phyloP scores from a whole-genome alignment of 1,140 invertebrate genomes.

The Drosophila lacertosa region DNA sequence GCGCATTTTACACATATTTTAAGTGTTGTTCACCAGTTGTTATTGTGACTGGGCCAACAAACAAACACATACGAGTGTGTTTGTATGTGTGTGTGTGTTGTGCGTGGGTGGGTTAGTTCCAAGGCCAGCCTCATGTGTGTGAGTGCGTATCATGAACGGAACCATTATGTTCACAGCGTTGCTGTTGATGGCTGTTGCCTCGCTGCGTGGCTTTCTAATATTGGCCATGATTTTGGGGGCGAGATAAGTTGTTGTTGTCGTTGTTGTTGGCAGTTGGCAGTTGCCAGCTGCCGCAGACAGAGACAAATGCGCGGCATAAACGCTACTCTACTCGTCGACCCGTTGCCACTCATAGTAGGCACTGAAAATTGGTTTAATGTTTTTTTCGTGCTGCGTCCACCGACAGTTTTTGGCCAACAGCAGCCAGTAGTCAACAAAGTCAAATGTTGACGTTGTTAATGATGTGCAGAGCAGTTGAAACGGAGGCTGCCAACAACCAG shows the following conservation, averaged over 20 bases:
- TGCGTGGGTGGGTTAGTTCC: neutral
- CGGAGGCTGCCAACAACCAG: slow-evolving; percentile 14
- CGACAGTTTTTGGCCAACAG: slow-evolving; percentile 59
- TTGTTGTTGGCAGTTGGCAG: slow-evolving; percentile 16
- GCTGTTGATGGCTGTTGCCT: slow-evolving; percentile 31
- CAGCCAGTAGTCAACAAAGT: slow-evolving; percentile 74
- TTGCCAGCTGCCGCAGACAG: slow-evolving; percentile 67
- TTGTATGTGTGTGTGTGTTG: neutral
- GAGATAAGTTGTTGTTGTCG: slow-evolving; percentile 29
- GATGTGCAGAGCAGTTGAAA: slow-evolving; percentile 54
- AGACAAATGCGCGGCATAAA: slow-evolving; percentile 65
- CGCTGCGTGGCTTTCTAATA: slow-evolving; percentile 46
- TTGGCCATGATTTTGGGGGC: slow-evolving; percentile 44
- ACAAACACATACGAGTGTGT: neutral
- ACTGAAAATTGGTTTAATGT: slow-evolving; percentile 78
- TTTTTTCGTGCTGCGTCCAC: slow-evolving; percentile 60
- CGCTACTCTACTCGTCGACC: slow-evolving; percentile 1
- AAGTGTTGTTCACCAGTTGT: slow-evolving; percentile 77
- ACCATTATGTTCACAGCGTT: slow-evolving; percentile 42
- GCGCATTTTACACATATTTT: slow-evolving; percentile 77
- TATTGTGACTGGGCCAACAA: slow-evolving; percentile 42
- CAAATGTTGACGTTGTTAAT: slow-evolving; percentile 81
- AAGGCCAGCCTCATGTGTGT: neutral
- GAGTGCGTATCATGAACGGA: slow-evolving; percentile 23
- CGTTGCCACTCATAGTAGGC: slow-evolving; percentile 57